phyloP scores from a whole-genome alignment of 2,797 vertebrate genomes.

The Scyliorhinus canicula region DNA sequence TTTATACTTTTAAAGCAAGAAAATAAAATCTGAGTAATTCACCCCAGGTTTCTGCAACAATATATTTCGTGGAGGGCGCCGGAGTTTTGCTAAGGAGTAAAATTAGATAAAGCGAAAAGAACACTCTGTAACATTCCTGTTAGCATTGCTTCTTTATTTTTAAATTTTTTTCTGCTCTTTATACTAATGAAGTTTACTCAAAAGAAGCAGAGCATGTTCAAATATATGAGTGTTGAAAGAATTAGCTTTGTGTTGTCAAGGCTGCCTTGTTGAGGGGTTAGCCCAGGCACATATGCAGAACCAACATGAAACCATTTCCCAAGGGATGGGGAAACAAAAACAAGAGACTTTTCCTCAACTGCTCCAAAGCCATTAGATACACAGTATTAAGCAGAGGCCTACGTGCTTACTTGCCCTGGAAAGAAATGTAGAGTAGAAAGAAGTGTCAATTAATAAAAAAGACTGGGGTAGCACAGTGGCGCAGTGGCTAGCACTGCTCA shows the following conservation, averaged over 20 bases:
- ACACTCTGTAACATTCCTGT: background rate
- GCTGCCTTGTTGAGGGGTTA: background rate
- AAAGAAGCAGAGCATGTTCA: background rate
- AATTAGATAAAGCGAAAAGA: background rate
- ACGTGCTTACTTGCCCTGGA: background rate
- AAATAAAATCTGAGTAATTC: background rate
- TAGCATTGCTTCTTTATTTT: background rate
- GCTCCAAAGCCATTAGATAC: background rate
- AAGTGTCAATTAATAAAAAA: background rate
- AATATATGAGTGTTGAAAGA: background rate
- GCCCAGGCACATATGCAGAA: background rate
- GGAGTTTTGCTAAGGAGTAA: background rate
- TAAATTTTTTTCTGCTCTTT: background rate
- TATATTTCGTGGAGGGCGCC: no score
- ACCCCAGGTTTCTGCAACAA: background rate
- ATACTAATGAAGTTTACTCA: background rate
- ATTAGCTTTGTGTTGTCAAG: background rate
- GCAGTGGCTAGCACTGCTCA: no score
- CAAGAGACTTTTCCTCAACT: background rate
- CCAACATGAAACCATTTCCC: background rate
- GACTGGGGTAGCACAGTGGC: no score
- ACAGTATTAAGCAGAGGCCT: background rate
- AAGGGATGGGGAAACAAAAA: background rate
- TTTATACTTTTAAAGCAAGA: background rate
- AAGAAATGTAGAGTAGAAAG: background rate